Base-by-base conservation (phyloP, 2,888 invertebrate species). In the Dexiosoma caninum region DNA sequence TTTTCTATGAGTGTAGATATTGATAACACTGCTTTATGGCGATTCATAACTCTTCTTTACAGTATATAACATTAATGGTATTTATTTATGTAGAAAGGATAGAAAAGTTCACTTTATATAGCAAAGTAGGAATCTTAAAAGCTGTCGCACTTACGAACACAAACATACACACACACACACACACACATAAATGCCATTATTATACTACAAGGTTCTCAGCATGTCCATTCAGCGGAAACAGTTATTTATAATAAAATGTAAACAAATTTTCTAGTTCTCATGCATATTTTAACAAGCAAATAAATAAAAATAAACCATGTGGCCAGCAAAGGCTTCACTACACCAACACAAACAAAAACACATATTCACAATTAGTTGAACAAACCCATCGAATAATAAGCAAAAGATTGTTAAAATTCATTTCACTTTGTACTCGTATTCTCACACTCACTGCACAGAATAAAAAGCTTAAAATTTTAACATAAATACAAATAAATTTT, bases 171-270 rank as follows among this genome's bases (percentile, higher is more conserved):
- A n/a, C n/a, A 27, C 27, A 27, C 27, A 27, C 6, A 27, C 23
- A 21, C 1, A 10, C 46, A 46, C 46, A 12, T 44, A 30, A 23
- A 42, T 30, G 14, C 12, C 16, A 5, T 60, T 37, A 21, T 1
- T 23, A 16, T 2, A 27, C 9, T 44, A 44, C 40, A 44, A 30
- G 42, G 0, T 42, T 30, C 14, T 69, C 55, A 27, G 14, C 44
- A 14, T 55, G 14, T 4, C 4, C 46, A 23, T 57, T 16, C 19
- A 69, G 53, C 53, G 55, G 62, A 72, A 72, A 27, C 72, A 44
- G 35, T 44, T 69, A 62, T 53, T 32, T 53, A 35, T 62, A 53
- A 44, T 14, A 64, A 64, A 64, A 55, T 64, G 30, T 37, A 64
- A 46, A 46, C 46, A 70, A 70, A 57, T 16, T 44, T 23, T 7